Percentiles rank a stretch among this genome's conserved stretches.
Evolutionary conservation across 2,113 vertebrate genomes (phyloP).

Genomic region (Macrotis lagotis): DNA sequence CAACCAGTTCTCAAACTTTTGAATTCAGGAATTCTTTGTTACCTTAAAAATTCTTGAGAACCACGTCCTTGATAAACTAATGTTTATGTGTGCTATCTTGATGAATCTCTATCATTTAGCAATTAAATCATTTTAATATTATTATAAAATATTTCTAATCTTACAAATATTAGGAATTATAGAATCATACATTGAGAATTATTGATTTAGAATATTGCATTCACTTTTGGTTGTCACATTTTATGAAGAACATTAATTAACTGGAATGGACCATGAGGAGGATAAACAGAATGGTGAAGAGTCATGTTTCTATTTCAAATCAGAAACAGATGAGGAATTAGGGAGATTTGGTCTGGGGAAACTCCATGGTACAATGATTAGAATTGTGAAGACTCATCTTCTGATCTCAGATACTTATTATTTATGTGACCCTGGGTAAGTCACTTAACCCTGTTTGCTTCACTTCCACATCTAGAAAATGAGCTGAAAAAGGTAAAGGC

Average conservation of each 20-base stretch:
- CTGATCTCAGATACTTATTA: not conserved
- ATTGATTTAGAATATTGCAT: not conserved
- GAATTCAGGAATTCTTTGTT: accelerated
- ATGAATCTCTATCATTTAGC: not conserved
- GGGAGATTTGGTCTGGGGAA: not conserved
- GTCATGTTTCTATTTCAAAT: not conserved
- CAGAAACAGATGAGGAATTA: not conserved
- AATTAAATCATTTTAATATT: not conserved
- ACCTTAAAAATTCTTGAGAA: not conserved
- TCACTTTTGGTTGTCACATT: not conserved
- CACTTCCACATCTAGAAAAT: not conserved
- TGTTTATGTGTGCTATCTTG: not conserved
- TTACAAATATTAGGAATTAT: not conserved
- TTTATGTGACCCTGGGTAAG: not conserved
- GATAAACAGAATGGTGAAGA: not conserved
- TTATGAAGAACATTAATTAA: not conserved
- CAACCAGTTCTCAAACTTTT: not conserved
- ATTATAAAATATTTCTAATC: not conserved
- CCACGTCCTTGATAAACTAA: not conserved
- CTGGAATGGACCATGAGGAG: not conserved
- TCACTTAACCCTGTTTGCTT: not conserved
- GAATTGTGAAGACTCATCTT: not conserved
- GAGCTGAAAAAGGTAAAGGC: not conserved
- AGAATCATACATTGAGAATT: not conserved
- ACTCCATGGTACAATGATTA: not conserved